Evolutionary conservation across 2,888 invertebrate genomes (phyloP), one percentile per base, ranked within the genome.

Genomic region (Eupithecia vulgata): DNA sequence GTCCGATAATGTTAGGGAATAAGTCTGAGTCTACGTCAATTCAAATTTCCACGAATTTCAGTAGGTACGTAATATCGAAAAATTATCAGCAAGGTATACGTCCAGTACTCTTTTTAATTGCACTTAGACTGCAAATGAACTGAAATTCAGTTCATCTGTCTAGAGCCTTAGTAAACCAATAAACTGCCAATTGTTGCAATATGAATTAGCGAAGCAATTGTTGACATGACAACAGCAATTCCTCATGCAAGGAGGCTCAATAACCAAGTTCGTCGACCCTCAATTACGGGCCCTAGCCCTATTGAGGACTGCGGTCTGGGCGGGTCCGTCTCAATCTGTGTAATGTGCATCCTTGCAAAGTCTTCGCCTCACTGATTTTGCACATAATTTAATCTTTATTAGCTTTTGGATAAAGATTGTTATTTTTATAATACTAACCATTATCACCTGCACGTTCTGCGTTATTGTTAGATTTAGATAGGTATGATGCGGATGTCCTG

Each of bases 231-330:
- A 82, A 81, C 80, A 42, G 83, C 82, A 83, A 84, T 87, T 82
- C 83, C 79, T 88, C 85, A 85, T 85, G 79, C 80, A 84, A 85
- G 61, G 40, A 37, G 35, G 13, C 35, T 65, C 84, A 84, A 86
- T 90, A 85, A 78, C 71, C 79, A 82, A 79, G 90, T 89, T 91
- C 88, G 85, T 87, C 81, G 90, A 87, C 87, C 90, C 82, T 85
- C 88, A 89, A 91, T 91, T 90, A 90, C 86, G 82, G 85, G 88
- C 88, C 87, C 87, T 88, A 88, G 84, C 86, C 88, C 86, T 89
- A 88, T 90, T 89, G 87, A 89, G 87, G 85, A 82, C 79, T 81
- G 82, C 81, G 81, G 83, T 80, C 83, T 83, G 76, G 81, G 78
- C 79, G 84, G 84, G 81, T 84, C 83, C 85, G 80, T 84, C 84